phyloP scores from a whole-genome alignment of 1,140 invertebrate species.

The Mercenaria mercenaria region DNA sequence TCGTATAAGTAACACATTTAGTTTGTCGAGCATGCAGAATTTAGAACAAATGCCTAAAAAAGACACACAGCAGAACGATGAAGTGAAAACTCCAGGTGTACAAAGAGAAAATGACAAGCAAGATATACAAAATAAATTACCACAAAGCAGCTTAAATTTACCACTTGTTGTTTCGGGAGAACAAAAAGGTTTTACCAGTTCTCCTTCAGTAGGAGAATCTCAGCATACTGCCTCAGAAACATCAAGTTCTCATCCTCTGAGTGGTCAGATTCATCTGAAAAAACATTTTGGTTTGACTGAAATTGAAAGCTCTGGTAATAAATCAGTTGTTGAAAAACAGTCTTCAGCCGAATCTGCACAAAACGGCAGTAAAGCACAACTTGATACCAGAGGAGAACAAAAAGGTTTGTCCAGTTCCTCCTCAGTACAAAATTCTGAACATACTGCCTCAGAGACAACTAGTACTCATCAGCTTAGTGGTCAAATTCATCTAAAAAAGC shows the following conservation, averaged over 20 bases:
- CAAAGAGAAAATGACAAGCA: neutral
- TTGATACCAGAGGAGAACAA: no score
- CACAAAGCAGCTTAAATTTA: neutral
- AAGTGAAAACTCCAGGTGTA: neutral
- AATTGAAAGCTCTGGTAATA: no score
- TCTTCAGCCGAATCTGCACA: no score
- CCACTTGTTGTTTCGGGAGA: neutral
- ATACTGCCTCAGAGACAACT: neutral
- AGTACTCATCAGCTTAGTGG: neutral
- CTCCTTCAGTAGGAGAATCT: no score
- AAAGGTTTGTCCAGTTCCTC: no score
- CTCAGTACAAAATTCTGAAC: neutral
- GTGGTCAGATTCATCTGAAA: no score
- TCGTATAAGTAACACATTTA: conserved; percentile 26
- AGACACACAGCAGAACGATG: neutral
- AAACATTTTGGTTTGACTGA: no score
- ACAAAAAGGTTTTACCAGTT: no score
- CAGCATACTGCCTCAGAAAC: no score
- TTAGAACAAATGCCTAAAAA: neutral
- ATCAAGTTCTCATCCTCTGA: no score
- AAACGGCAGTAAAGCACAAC: no score
- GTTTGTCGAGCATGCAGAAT: neutral
- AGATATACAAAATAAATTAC: neutral
- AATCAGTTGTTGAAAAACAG: no score
- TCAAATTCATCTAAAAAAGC: neutral